Percentiles rank a stretch among this genome's conserved stretches.
Conservation (phyloP, 1,140 invertebrate genomes). For the Tetranychus urticae region DNA sequence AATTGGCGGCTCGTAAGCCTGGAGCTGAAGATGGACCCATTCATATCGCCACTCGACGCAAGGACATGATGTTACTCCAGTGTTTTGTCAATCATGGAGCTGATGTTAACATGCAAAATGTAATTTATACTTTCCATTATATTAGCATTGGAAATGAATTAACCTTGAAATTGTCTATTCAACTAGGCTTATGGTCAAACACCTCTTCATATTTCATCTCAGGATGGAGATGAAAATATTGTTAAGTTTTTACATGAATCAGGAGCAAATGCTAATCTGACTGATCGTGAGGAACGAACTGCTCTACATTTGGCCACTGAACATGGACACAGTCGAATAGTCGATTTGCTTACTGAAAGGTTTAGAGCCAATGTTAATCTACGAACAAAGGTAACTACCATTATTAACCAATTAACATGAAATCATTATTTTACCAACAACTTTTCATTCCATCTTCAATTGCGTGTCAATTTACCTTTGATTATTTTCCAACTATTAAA, state of each 20-base stretch:
- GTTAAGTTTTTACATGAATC: constrained; percentile 87
- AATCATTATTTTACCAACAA: too few species aligned
- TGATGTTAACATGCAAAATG: constrained; percentile 64
- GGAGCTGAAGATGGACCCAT: constrained; percentile 48
- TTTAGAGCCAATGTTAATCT: constrained; percentile 87
- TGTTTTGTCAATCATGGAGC: constrained; percentile 79
- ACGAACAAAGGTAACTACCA: constrained; percentile 38
- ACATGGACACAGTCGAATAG: constrained; percentile 76
- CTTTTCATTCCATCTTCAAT: too few species aligned
- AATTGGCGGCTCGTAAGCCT: constrained; percentile 12
- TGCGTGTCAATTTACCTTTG: too few species aligned
- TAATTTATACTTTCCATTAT: constrained; percentile 18
- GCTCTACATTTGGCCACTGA: constrained; percentile 93
- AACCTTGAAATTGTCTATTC: background rate
- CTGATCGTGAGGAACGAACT: constrained; percentile 68
- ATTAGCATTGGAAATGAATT: background rate
- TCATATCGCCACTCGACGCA: constrained; percentile 61
- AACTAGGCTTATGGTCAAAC: constrained; percentile 63
- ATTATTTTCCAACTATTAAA: too few species aligned
- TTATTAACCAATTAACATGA: too few species aligned
- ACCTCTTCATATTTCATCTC: constrained; percentile 75
- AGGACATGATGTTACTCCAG: constrained; percentile 71
- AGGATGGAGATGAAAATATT: constrained; percentile 72
- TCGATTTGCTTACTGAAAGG: constrained; percentile 88
- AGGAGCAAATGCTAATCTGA: constrained; percentile 71